These are phyloP conservation scores for Rhea pennata DNA, from an alignment of 2,113 vertebrate genomes.

Conservation along the genomic window DNA sequence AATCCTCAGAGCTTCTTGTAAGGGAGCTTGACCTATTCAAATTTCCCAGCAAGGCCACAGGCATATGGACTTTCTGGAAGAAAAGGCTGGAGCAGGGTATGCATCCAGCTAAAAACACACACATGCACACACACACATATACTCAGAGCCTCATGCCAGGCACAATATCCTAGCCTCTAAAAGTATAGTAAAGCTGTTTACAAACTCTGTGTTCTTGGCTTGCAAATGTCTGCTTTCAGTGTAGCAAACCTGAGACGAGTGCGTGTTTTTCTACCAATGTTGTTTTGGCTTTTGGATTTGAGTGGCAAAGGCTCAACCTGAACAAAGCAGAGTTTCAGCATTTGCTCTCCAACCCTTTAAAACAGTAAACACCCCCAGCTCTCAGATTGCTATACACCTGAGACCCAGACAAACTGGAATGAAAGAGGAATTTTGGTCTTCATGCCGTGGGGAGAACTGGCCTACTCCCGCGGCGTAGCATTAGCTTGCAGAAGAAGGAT, in stretches of 20 bases:
- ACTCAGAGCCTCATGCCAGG: not conserved
- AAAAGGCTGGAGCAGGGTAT: not conserved
- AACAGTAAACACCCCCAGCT: not conserved
- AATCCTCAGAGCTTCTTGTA: not conserved
- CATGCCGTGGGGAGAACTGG: not conserved
- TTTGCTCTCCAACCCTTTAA: not conserved
- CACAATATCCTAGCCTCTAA: not conserved
- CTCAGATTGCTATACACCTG: not conserved
- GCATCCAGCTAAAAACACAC: not conserved
- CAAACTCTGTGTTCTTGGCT: not conserved
- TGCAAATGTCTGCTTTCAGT: not conserved
- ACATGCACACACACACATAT: not conserved
- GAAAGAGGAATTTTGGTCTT: not conserved
- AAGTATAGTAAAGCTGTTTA: rapidly evolving
- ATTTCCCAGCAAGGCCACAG: not conserved
- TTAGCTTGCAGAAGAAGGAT: not conserved
- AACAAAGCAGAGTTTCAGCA: not conserved
- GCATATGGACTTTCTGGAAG: not conserved
- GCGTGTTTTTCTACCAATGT: not conserved
- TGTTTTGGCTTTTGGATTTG: not conserved
- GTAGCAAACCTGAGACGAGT: not conserved
- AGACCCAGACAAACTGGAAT: not conserved
- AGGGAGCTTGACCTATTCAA: not conserved
- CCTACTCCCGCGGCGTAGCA: not conserved
- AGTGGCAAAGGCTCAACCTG: not conserved